Conservation (phyloP, 2,797 vertebrate species). For the Channa striata region DNA sequence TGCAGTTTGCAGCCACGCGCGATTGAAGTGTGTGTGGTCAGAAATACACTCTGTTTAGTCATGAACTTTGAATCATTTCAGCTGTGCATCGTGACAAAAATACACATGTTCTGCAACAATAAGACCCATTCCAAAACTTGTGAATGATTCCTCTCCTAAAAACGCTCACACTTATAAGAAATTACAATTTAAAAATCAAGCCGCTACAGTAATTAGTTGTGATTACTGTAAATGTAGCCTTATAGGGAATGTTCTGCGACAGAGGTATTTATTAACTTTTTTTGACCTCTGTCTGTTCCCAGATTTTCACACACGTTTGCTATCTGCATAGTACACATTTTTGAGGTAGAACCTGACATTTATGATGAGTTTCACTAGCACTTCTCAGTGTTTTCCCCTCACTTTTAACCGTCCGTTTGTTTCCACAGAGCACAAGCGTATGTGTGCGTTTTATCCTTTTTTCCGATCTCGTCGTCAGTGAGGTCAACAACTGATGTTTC, state of each 20-base stretch:
- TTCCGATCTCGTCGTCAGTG: slow-evolving; percentile 66
- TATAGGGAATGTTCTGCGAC: too few species aligned
- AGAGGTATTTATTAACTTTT: not conserved
- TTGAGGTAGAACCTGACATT: slow-evolving; percentile 46
- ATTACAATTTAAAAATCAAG: not conserved
- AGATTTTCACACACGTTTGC: not conserved
- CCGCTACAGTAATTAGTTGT: not conserved
- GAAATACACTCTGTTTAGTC: not conserved
- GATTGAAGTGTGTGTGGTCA: not conserved
- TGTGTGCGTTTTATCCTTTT: slow-evolving; percentile 56
- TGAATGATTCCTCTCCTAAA: not conserved
- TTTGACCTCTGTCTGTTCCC: not conserved
- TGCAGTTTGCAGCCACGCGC: slow-evolving; percentile 3
- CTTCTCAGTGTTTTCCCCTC: slow-evolving; percentile 54
- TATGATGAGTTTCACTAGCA: slow-evolving; percentile 52
- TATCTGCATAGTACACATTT: not conserved
- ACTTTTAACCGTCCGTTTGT: slow-evolving; percentile 63
- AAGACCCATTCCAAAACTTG: not conserved
- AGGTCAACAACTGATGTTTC: slow-evolving; percentile 65
- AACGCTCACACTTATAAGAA: too few species aligned
- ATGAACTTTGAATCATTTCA: not conserved
- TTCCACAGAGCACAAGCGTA: slow-evolving; percentile 57
- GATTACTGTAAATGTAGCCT: not conserved
- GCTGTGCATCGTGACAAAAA: not conserved
- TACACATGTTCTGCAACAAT: not conserved